Conservation (phyloP, 64 coral and sea anemone genomes). For the Actinia tenebrosa region DNA sequence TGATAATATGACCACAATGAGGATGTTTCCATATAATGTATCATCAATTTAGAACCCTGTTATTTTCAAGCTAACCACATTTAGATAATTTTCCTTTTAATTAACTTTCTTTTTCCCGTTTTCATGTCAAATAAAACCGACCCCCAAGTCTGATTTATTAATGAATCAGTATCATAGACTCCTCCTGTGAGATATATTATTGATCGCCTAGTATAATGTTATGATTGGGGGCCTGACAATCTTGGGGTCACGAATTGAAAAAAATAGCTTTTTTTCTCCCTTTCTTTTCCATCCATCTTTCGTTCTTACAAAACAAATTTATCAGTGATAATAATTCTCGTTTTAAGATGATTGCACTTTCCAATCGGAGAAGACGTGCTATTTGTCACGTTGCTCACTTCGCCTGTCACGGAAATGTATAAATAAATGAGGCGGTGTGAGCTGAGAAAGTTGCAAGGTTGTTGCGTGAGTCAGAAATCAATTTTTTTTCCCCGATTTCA, state of each 20-base stretch:
- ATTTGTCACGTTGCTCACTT: neutral
- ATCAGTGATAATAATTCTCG: neutral
- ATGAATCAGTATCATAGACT: neutral
- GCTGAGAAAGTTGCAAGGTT: neutral
- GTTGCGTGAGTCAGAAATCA: neutral
- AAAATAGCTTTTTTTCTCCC: neutral
- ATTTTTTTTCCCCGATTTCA: neutral
- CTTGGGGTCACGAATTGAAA: neutral
- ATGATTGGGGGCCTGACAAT: neutral
- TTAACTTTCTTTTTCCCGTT: neutral
- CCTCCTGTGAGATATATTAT: neutral
- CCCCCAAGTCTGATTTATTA: neutral
- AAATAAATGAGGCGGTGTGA: neutral
- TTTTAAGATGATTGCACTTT: conserved; percentile 9
- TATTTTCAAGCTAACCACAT: neutral
- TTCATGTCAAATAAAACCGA: neutral
- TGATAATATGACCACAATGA: conserved; percentile 1
- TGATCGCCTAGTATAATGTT: neutral
- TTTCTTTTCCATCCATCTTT: neutral
- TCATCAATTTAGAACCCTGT: neutral
- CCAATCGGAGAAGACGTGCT: neutral
- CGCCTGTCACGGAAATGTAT: neutral
- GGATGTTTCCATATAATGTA: neutral
- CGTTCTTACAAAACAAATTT: neutral
- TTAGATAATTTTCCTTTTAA: neutral